Evolutionary conservation across 2,113 vertebrate species (phyloP), one percentile per base, ranked within the genome.

Genomic region (Lethenteron reissneri): DNA sequence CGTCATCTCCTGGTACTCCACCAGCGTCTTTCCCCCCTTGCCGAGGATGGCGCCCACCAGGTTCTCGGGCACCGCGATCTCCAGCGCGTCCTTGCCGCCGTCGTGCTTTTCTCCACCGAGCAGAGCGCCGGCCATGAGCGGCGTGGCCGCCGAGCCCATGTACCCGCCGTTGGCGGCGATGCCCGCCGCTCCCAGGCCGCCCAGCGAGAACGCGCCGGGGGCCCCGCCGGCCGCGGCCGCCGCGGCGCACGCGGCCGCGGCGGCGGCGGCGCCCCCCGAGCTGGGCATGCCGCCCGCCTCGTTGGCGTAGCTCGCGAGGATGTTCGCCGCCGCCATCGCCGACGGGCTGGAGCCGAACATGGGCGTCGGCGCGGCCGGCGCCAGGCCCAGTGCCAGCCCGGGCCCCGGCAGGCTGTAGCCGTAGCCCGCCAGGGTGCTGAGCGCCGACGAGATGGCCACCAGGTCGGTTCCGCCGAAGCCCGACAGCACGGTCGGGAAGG

Each of bases 1-100:
- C 86, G 85, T 87, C 85, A 87, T 85, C 84, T 87, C 85, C 78
- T 87, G 85, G 80, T 87, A 87, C 83, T 87, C 85, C 79, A 87
- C 85, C 82, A 87, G 79, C 74, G 85, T 87, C 83, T 87, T 87
- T 80, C 85, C 85, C 82, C 85, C 85, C 86, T 87, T 87, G 77
- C 85, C 85, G 81, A 87, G 84, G 80, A 87, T 87, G 81, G 85
- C 85, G 83, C 85, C 85, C 81, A 87, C 85, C 81, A 87, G 80
- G 81, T 87, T 87, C 83, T 87, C 85, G 80, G 85, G 85, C 80
- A 87, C 85, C 74, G 85, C 85, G 82, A 87, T 87, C 83, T 87
- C 85, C 77, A 87, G 85, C 83, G 87, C 85, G 84, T 87, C 85
- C 81, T 87, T 87, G 77, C 85, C 86, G 81, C 85, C 85, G 82